Evolutionary conservation across 2,797 vertebrate genomes (phyloP).

Genomic region (Huso huso): DNA sequence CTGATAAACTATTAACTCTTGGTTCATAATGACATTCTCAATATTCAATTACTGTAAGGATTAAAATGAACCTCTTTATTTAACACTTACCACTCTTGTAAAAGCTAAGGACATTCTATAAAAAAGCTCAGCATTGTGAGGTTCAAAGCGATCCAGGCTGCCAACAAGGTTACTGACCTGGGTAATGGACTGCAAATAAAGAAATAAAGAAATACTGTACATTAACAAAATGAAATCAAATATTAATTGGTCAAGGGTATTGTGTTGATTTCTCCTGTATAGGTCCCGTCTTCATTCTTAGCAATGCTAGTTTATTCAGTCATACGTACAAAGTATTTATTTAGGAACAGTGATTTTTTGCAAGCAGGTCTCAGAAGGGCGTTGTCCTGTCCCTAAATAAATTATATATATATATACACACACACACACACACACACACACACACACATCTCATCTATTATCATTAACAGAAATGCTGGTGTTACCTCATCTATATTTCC

Average conservation of each 20-base stretch:
- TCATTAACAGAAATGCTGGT: not conserved
- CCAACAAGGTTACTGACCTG: slow-evolving; percentile 71
- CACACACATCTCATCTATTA: no score
- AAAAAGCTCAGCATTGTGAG: slow-evolving; percentile 74
- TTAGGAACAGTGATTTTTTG: no score
- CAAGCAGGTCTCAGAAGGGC: no score
- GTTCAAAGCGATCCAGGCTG: slow-evolving; percentile 72
- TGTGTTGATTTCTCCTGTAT: no score
- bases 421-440: no score
- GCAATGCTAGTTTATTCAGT: no score
- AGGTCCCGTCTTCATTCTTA: no score
- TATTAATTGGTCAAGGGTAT: no score
- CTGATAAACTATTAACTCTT: not conserved
- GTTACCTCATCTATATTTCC: slow-evolving; percentile 77
- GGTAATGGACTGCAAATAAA: slow-evolving; percentile 62
- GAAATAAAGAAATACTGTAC: slow-evolving; percentile 13
- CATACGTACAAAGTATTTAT: no score
- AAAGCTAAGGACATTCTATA: slow-evolving; percentile 84
- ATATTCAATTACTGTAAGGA: not conserved
- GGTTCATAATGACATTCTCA: not conserved
- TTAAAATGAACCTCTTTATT: not conserved
- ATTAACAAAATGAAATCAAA: no score
- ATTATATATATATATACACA: no score
- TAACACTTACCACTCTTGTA: slow-evolving; percentile 76
- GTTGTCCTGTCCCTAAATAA: no score